Conservation (phyloP, 2,888 invertebrate genomes). For the Zhuqinia jingwanae region DNA sequence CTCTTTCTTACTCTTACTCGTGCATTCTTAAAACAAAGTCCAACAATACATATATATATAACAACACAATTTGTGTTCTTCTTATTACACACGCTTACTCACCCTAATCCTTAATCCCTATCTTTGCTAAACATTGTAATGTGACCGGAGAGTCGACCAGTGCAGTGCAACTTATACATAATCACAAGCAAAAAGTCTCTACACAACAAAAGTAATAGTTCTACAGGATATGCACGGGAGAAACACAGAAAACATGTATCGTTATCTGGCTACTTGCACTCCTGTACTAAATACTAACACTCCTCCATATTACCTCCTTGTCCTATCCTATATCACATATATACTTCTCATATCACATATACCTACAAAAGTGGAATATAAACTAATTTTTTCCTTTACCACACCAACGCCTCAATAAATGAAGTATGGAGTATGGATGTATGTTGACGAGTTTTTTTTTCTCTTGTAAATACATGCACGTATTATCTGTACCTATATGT, state of each 20-base stretch:
- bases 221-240: not conserved
- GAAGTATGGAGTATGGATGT: constrained; percentile 52
- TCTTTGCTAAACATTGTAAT: not conserved
- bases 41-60: no score
- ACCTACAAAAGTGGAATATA: not conserved
- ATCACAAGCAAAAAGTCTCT: not conserved
- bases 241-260: constrained; percentile 33
- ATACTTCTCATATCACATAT: not conserved
- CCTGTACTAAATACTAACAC: no score
- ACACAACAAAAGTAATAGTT: not conserved
- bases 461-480: not conserved
- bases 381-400: constrained; percentile 30
- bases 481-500: not conserved
- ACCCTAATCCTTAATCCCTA: not conserved
- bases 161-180: not conserved
- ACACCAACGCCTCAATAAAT: constrained; percentile 57
- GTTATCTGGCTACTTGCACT: constrained; percentile 44
- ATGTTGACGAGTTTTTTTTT: constrained; percentile 65
- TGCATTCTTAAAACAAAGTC: no score
- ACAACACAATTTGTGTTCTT: no score
- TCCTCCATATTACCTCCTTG: not conserved
- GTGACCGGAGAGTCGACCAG: not conserved
- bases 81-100: not conserved
- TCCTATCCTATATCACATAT: not conserved
- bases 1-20: no score